Base-by-base conservation (phyloP, 1,140 invertebrate species). In the Tetramorium alpestre region DNA sequence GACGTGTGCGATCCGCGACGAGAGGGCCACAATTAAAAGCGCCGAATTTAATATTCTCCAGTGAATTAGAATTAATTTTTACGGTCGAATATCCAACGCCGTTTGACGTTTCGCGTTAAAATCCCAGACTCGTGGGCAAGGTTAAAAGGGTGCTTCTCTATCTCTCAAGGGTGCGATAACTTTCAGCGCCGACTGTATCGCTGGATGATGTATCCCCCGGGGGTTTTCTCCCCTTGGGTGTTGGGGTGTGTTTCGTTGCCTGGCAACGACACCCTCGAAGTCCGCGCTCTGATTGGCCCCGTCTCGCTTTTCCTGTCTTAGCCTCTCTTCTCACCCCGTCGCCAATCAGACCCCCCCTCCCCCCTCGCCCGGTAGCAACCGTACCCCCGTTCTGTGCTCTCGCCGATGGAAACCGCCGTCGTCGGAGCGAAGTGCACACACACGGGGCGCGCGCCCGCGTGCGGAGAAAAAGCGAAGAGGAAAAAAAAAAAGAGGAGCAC, bases 211-310 rank as follows among this genome's bases (percentile, higher is more conserved):
- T 89, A 75, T 84, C 88, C 93, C 92, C 90, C 82, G 90, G 91
- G 92, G 91, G 93, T 93, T 93, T 91, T 93, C 92, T 94, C 93
- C 92, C 93, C 93, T 93, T 77, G 84, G 88, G 88, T 87, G 88
- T 90, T 87, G 80, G 88, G 89, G 87, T 90, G 87, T 89, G 89
- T 90, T 89, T 94, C 92, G 95, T 95, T 95, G 94, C 95, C 91
- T 90, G 91, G 95, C 94, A 95, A 95, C 95, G 92, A 94, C 94
- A 94, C 94, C 93, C 93, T 93, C 94, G 91, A 94, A 93, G 93
- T 93, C 93, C 94, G 70, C 69, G 88, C 90, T 91, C 88, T 89
- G 91, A 93, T 93, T 93, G 92, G 93, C 87, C 89, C 92, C 84
- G 81, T 91, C 89, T 87, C 77, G 77, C 85, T 87, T 90, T 88